Evolutionary conservation across 2,113 vertebrate genomes (phyloP).

Genomic region (Fregetta grallaria): DNA sequence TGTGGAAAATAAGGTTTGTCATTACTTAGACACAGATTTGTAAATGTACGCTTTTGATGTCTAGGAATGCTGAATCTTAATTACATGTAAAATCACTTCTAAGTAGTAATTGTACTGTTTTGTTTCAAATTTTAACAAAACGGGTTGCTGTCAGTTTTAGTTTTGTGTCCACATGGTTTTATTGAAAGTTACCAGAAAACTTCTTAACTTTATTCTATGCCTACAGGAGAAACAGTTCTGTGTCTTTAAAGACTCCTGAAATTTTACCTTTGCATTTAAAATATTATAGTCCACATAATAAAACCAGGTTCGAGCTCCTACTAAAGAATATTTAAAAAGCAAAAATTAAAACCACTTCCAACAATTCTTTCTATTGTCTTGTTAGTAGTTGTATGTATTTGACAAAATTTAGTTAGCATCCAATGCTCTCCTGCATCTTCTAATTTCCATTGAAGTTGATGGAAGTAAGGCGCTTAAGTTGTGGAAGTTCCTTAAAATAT

Average conservation of each 20-base stretch:
- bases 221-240: not conserved
- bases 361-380: not conserved
- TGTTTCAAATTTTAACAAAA: not conserved
- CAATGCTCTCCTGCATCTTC: not conserved
- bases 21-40: slow-evolving; percentile 27
- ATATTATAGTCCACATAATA: not conserved
- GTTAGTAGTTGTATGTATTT: not conserved
- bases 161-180: not conserved
- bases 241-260: not conserved
- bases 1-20: slow-evolving; percentile 54
- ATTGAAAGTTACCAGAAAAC: not conserved
- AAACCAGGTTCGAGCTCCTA: not conserved
- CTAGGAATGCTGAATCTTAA: slow-evolving; percentile 20
- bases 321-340: not conserved
- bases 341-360: not conserved
- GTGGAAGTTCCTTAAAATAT: not conserved
- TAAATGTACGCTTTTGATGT: slow-evolving; percentile 54
- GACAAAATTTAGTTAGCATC: not conserved
- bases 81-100: not conserved
- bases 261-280: not conserved
- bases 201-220: not conserved
- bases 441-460: not conserved
- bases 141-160: not conserved
- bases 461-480: not conserved
- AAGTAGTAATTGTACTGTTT: not conserved